A percentile compares a stretch with the other conserved stretches of the same genome.
Conservation (phyloP, 2,797 vertebrate genomes). For the Diceros bicornis region DNA sequence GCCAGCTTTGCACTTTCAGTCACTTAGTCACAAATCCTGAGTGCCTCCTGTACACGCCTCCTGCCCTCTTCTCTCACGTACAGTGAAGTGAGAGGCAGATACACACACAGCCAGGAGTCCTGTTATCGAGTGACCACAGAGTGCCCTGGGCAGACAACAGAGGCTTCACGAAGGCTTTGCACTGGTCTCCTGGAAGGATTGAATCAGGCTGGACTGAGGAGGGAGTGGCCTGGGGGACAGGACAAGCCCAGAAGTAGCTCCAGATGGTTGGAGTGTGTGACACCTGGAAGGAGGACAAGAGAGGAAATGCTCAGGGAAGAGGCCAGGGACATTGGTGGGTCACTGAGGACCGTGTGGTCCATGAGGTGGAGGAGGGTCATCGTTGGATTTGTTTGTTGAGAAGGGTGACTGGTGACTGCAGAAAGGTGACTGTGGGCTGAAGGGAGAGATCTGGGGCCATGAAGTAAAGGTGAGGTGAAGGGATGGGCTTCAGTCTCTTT, state of each 20-base stretch:
- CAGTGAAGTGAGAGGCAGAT: background rate
- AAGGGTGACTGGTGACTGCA: background rate
- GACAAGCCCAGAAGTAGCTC: background rate
- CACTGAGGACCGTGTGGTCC: background rate
- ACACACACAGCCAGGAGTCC: background rate
- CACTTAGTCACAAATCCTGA: background rate
- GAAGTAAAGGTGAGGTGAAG: background rate
- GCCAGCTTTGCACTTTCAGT: background rate
- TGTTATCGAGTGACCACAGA: too few relatives aligned
- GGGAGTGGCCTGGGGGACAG: background rate
- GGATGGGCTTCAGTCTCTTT: background rate
- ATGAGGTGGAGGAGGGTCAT: background rate
- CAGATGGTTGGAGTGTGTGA: background rate
- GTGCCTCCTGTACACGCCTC: fast-evolving
- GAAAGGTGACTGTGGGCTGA: background rate
- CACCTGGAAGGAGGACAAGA: background rate
- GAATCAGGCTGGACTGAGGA: too few relatives aligned
- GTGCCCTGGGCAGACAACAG: background rate
- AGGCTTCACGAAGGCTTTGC: background rate
- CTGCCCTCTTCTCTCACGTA: fast-evolving
- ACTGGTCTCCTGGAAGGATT: background rate
- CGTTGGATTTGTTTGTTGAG: background rate
- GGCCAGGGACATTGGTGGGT: fast-evolving
- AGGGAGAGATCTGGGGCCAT: fast-evolving
- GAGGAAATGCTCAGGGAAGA: background rate